phyloP scores from a whole-genome alignment of 1,140 invertebrate genomes.

The Trichonephila inaurata region DNA sequence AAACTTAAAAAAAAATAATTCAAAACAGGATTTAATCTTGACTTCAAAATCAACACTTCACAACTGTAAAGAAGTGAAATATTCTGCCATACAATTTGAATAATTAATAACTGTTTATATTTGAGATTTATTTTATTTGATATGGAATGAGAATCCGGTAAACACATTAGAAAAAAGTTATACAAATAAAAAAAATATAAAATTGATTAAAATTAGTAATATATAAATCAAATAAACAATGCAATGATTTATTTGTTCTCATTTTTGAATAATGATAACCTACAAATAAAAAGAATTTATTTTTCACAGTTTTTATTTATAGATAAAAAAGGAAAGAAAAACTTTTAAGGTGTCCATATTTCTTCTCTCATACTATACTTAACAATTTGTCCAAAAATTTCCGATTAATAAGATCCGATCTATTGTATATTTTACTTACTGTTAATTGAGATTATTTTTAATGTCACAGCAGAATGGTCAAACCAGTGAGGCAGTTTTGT shows the following conservation, averaged over 20 bases:
- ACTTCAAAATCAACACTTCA: no score
- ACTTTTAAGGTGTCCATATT: background rate
- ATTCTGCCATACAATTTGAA: no score
- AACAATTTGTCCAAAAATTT: slow-evolving; percentile 26
- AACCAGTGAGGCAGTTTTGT: slow-evolving; percentile 68
- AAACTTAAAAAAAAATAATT: no score
- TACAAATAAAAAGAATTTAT: background rate
- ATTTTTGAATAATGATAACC: background rate
- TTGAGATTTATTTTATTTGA: no score
- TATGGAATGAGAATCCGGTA: no score
- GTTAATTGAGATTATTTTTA: slow-evolving; percentile 59
- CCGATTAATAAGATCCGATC: slow-evolving; percentile 65
- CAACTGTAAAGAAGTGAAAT: no score
- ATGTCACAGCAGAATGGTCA: slow-evolving; percentile 64
- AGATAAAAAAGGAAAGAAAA: background rate
- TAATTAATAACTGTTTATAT: no score
- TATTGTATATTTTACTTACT: slow-evolving; percentile 67
- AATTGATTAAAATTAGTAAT: no score
- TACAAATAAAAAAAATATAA: no score
- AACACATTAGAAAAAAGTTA: no score
- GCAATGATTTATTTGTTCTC: background rate
- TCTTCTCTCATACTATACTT: background rate
- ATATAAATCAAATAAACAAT: background rate
- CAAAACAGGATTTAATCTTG: no score
- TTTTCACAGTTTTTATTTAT: background rate